These are phyloP conservation scores for Hyaena hyaena DNA, from an alignment of 2,113 vertebrate species.

Conservation along the genomic window DNA sequence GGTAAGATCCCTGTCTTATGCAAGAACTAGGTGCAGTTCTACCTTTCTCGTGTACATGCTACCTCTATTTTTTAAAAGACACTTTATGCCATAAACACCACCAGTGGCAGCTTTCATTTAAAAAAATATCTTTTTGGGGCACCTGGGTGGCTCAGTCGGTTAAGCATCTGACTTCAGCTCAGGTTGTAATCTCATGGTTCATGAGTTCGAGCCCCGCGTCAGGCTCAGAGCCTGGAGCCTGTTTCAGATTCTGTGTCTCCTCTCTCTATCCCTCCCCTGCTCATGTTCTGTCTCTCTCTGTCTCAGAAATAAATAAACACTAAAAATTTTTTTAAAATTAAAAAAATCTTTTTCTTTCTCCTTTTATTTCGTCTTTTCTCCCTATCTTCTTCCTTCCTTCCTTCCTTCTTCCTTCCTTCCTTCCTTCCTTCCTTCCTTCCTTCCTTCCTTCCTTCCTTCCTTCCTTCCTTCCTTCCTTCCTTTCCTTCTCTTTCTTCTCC, in stretches of 20 bases:
- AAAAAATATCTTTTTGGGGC: background rate
- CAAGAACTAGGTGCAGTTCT: background rate
- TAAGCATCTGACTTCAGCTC: no score
- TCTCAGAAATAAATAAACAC: no score
- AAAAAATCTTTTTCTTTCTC: background rate
- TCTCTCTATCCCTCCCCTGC: no score
- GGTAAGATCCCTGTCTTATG: background rate
- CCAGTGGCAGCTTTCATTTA: background rate
- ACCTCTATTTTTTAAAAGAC: background rate
- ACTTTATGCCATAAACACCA: background rate
- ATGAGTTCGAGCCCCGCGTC: no score
- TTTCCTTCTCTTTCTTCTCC: no score
- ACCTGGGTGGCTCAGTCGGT: no score
- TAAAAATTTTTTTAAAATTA: background rate
- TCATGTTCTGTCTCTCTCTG: no score
- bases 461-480: fast-evolving
- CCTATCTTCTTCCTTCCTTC: no score
- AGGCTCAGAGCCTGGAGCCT: no score
- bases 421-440: fast-evolving
- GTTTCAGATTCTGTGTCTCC: no score
- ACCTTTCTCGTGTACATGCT: background rate
- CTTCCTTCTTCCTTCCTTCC: fast-evolving
- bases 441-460: background rate
- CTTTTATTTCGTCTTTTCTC: background rate
- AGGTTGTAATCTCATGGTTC: no score